Evolutionary conservation across 2,797 vertebrate genomes (phyloP), one percentile per base, ranked within the genome.

Genomic region (Pipistrellus pipistrellus): DNA sequence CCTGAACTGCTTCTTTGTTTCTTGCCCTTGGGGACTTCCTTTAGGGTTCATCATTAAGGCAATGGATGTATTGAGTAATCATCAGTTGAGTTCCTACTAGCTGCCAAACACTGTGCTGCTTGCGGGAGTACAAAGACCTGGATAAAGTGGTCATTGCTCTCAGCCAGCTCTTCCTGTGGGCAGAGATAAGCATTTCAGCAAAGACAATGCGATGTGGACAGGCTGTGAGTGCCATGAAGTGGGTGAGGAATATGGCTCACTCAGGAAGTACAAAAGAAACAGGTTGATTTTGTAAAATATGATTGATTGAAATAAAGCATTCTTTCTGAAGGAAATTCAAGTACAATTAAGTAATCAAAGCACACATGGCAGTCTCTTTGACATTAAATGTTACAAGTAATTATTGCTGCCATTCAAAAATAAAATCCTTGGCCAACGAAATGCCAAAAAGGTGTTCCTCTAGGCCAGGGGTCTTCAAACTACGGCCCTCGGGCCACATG

Each of bases 271-370:
- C 32, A 21, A 25, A 32, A 91, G 27, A 86, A 91, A n/a, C 8
- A 17, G 12, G 51, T 14, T 41, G 30, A 48, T 48, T 81, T 64
- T 68, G 3, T 83, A 64, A 96, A 93, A 94, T 44, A 55, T 77
- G 51, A 93, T 59, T 88, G 66, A 72, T 6, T 84, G 41, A 71
- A 88, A 86, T 96, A 95, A 97, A 95, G 91, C 88, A 88, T 41
- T 78, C 85, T 85, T 95, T 85, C 96, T 69, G 38, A 66, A 88
- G 93, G 90, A 51, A 94, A 53, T 81, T 96, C 80, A 91, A 38
- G 48, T n/a, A 73, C 89, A 90, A 20, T 66, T 76, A 92, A 38
- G 38, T 30, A 84, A 66, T 85, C 71, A 93, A 95, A 38, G 90
- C 21, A 35, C 57, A 57, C 92, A 35, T 95, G 94, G 91, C 93